These are phyloP conservation scores for Hymenopus coronatus DNA, from an alignment of 2,888 invertebrate genomes.

Conservation along the genomic window DNA sequence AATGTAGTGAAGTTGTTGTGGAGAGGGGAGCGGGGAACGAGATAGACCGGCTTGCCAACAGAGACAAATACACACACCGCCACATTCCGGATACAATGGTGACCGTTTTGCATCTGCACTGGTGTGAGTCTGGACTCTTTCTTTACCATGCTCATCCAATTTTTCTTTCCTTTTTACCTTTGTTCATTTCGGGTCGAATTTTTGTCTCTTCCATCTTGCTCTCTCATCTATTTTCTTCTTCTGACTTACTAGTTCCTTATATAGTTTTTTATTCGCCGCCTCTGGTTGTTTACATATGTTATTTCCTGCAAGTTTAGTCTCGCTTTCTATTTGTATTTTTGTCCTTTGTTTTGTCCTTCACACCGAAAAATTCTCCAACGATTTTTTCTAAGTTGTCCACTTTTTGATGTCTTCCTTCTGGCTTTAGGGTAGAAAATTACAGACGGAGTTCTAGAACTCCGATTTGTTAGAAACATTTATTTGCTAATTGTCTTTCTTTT, in stretches of 20 bases:
- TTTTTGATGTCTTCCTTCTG: not conserved
- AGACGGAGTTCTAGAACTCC: not conserved
- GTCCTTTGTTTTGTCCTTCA: not conserved
- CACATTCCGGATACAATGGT: constrained; percentile 13
- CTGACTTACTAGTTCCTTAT: not conserved
- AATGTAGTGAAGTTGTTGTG: constrained; percentile 2
- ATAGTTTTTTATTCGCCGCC: not conserved
- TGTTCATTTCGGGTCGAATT: not conserved
- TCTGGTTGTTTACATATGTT: not conserved
- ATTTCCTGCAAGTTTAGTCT: not conserved
- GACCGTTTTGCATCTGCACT: constrained; percentile 15
- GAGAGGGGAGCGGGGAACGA: not conserved
- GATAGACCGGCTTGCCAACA: not conserved
- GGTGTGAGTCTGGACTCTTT: not conserved
- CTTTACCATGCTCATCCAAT: not conserved
- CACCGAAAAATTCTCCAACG: not conserved
- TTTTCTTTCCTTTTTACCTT: not conserved
- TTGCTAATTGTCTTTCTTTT: not conserved
- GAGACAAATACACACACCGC: not conserved
- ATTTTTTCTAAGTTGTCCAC: not conserved
- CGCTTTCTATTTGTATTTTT: not conserved
- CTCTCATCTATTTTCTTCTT: not conserved
- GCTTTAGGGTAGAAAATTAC: not conserved
- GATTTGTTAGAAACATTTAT: not conserved
- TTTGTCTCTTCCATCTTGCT: not conserved